Percentiles rank a stretch among this genome's conserved stretches.
Conservation (phyloP, 2,113 vertebrate genomes). For the Diadophis punctatus region DNA sequence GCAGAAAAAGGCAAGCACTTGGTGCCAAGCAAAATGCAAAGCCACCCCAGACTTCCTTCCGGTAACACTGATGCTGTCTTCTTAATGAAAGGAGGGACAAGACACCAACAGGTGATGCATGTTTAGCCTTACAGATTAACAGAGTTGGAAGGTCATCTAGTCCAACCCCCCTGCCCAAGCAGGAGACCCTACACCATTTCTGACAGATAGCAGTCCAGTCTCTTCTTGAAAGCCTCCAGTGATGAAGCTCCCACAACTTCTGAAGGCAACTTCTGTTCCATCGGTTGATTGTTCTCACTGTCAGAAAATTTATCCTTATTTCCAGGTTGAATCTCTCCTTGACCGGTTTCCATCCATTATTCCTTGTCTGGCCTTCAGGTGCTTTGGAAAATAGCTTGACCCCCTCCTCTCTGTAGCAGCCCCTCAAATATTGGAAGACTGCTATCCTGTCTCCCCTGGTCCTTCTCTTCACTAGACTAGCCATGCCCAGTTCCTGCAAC, state of each 20-base stretch:
- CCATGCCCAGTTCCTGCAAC: too few relatives aligned
- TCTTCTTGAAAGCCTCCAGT: too few relatives aligned
- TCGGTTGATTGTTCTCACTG: background rate
- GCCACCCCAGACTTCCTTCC: background rate
- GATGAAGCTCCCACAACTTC: background rate
- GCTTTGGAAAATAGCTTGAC: too few relatives aligned
- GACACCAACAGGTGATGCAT: background rate
- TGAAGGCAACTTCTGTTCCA: background rate
- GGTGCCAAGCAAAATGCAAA: background rate
- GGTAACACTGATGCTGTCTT: fast-evolving
- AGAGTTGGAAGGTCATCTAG: background rate
- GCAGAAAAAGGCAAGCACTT: background rate
- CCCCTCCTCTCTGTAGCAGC: too few relatives aligned
- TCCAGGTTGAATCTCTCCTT: background rate
- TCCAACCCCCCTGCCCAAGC: background rate
- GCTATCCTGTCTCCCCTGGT: too few relatives aligned
- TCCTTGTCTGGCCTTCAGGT: too few relatives aligned
- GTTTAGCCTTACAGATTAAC: background rate
- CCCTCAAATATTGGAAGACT: too few relatives aligned
- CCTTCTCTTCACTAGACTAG: too few relatives aligned
- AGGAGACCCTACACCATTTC: background rate
- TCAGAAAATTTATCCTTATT: background rate
- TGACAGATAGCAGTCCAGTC: background rate
- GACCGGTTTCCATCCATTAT: too few relatives aligned
- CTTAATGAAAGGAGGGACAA: background rate